phyloP scores from a whole-genome alignment of 2,113 vertebrate genomes.

The Macrotus californicus region DNA sequence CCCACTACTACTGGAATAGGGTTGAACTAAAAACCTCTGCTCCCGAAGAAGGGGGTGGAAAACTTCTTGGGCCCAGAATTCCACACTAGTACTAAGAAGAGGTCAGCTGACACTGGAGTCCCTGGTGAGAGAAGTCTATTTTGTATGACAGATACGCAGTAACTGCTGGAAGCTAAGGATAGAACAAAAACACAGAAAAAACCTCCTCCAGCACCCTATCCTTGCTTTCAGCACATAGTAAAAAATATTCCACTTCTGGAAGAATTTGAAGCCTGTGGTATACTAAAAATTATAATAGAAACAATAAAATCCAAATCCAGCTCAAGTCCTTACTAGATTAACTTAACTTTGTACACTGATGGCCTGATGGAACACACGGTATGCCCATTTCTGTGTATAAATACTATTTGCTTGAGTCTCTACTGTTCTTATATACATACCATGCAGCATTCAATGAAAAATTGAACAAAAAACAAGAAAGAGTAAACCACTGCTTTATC shows the following conservation, averaged over 20 bases:
- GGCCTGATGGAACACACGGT: not conserved
- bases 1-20: not conserved
- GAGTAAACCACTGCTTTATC: not conserved
- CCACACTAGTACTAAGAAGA: not conserved
- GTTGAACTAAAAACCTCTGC: not conserved
- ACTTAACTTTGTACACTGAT: not conserved
- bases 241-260: not conserved
- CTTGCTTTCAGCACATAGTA: not conserved
- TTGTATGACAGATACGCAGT: not conserved
- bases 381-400: not conserved
- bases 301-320: slow-evolving; percentile 1
- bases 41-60: not conserved
- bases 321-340: not conserved
- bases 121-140: not conserved
- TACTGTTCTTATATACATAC: not conserved
- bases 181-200: not conserved
- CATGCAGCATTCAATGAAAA: not conserved
- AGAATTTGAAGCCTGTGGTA: not conserved
- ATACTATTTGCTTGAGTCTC: not conserved
- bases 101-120: not conserved
- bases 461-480: not conserved
- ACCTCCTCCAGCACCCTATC: not conserved
- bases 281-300: not conserved
- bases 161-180: not conserved
- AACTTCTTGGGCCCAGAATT: not conserved